Conservation (phyloP, 35 echinoderm and acorn worm genomes). For the Apostichopus japonicus region DNA sequence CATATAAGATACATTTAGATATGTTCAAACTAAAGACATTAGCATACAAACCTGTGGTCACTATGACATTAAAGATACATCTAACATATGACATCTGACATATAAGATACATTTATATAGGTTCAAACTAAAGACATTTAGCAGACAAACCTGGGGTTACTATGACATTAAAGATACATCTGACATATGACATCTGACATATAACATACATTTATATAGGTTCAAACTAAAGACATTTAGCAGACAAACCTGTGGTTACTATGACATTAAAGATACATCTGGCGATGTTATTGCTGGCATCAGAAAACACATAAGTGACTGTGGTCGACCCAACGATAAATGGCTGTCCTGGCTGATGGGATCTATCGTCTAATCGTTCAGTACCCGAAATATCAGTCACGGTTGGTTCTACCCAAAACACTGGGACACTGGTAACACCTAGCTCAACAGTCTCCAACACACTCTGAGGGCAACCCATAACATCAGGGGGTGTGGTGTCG, state of each 20-base stretch:
- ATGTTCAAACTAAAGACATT: no score
- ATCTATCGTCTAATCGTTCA: background rate
- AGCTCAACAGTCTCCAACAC: background rate
- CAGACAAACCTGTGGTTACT: slow-evolving; percentile 28
- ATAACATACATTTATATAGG: no score
- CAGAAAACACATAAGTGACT: background rate
- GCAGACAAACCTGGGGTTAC: no score
- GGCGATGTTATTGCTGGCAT: background rate
- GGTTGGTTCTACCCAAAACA: background rate
- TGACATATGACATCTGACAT: no score
- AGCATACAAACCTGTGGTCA: no score
- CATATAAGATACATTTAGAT: no score
- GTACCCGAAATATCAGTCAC: slow-evolving; percentile 25
- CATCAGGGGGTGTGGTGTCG: background rate
- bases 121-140: no score
- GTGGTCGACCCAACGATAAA: background rate
- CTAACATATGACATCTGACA: no score
- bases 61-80: no score
- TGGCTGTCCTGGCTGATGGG: background rate
- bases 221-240: no score
- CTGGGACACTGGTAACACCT: background rate
- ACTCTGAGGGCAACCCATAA: background rate
- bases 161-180: no score
- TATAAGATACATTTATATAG: no score
- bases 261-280: background rate